Evolutionary conservation across 2,888 invertebrate genomes (phyloP), one percentile per base, ranked within the genome.

Genomic region (Helleia helle): DNA sequence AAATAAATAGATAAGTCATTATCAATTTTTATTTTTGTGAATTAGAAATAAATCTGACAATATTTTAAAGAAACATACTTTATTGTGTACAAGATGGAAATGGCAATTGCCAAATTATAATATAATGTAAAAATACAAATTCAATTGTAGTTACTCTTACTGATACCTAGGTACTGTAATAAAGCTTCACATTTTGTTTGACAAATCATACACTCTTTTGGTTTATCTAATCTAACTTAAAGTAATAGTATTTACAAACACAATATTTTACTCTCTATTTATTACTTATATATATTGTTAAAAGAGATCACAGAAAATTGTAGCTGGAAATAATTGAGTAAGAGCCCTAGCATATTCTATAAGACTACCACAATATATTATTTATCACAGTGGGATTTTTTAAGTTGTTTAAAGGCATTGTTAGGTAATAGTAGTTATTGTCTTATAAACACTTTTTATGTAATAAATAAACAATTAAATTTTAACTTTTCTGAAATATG

Each of bases 261-360:
- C 59, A 62, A 67, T 68, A 71, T 65, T 59, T 72, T 69, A 57
- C 62, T 72, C 59, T 71, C 71, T 75, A 72, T 74, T 73, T 68
- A 73, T 75, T 73, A 75, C 73, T 73, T 74, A 76, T 64, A 74
- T 81, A 81, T 66, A 76, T 74, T 73, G 77, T 79, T 83, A 76
- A 74, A 75, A 85, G 86, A 86, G 86, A 86, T 86, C 86, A 86
- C 86, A 86, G 86, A 86, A 84, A 85, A 85, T 84, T 83, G 85
- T 85, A 85, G 86, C 85, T 84, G 84, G 83, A 84, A 85, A 84
- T 81, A 74, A 80, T 80, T 70, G 75, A 76, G 76, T 81, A 72
- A 73, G 72, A 70, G 67, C 65, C 69, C 77, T 80, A 79, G 71
- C 73, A 67, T 73, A 71, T 62, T 68, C 69, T 72, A 68, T 57